Conservation (phyloP, 2,888 invertebrate species). For the Crossocerus cetratus region DNA sequence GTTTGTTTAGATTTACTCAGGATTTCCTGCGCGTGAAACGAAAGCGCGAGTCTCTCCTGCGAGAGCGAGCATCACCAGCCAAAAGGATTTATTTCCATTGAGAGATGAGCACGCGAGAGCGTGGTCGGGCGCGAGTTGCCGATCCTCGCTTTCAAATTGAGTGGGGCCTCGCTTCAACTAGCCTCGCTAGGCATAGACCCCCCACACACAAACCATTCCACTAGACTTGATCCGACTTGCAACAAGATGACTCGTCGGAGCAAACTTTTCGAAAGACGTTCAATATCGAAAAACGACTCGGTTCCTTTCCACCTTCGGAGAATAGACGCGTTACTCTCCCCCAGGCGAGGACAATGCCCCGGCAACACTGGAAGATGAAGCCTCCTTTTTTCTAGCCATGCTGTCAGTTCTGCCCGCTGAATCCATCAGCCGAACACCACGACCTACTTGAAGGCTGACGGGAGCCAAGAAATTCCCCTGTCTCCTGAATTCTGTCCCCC, state of each 20-base stretch:
- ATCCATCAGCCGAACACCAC: slow-evolving; percentile 19
- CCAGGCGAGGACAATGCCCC: slow-evolving; percentile 21
- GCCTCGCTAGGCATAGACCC: too few relatives aligned
- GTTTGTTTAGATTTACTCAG: slow-evolving; percentile 67
- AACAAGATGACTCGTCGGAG: too few relatives aligned
- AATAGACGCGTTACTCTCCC: slow-evolving; percentile 28
- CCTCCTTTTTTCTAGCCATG: slow-evolving; percentile 24
- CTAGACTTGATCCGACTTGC: not conserved
- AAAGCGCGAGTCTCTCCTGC: slow-evolving; percentile 6
- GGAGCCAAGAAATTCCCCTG: slow-evolving; percentile 21
- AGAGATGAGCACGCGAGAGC: not conserved
- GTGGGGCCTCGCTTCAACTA: not conserved
- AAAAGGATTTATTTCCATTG: slow-evolving; percentile 56
- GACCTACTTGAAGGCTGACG: slow-evolving; percentile 55
- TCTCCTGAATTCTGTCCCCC: slow-evolving; percentile 25
- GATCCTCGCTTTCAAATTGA: slow-evolving; percentile 27
- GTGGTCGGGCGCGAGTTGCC: slow-evolving; percentile 20
- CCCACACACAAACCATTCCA: not conserved
- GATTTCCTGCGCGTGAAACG: slow-evolving; percentile 62
- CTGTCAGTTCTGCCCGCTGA: not conserved
- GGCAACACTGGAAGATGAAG: slow-evolving; percentile 23
- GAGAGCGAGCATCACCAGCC: slow-evolving; percentile 29
- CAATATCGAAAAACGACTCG: too few relatives aligned
- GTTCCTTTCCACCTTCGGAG: slow-evolving; percentile 9
- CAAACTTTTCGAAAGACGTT: too few relatives aligned